Evolutionary conservation across 2,113 vertebrate species (phyloP), one percentile per base, ranked within the genome.

Genomic region (Ifrita kowaldi): DNA sequence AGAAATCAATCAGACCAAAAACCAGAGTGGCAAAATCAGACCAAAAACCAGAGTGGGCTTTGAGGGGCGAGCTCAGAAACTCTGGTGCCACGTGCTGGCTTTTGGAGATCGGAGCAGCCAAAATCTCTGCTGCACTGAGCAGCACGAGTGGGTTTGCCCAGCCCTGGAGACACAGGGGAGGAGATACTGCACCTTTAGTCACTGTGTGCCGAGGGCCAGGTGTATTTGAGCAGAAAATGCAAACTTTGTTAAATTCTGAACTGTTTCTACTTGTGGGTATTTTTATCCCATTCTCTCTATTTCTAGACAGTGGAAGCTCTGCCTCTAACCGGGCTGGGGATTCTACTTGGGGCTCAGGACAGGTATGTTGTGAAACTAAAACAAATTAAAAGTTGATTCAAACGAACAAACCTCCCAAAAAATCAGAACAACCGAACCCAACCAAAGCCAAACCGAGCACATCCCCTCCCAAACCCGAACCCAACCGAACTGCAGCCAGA

Each of bases 251-350:
- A 96, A 90, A 69, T 95, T 95, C 90, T 96, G 87, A 94, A 87
- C 89, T 91, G 74, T 87, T 93, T 95, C 96, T 96, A 93, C 90
- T 94, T 83, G 76, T 89, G 96, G 97, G 93, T 94, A 95, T 97
- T 97, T 98, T 97, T 92, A 96, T 97, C 96, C 97, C 85, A 93
- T 97, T 98, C 96, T 97, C 94, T 97, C 97, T 96, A 95, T 97
- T 98, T 98, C 97, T 95, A 95, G 97, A 96, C 95, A 94, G 97
- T 95, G 96, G 98, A 98, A 81, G 90, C 97, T 95, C 97, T 95
- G 95, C 93, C 95, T 95, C 96, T 96, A 86, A 95, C 97, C 93
- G 33, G 94, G 97, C 98, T 96, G 95, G 95, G 96, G 95, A 97
- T 96, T 96, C 97, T 96, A 96, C 95, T 97, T 95, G 96, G 97